These are phyloP conservation scores for Cynodonichthys magdalenae DNA, from an alignment of 2,797 vertebrate genomes.

Conservation along the genomic window DNA sequence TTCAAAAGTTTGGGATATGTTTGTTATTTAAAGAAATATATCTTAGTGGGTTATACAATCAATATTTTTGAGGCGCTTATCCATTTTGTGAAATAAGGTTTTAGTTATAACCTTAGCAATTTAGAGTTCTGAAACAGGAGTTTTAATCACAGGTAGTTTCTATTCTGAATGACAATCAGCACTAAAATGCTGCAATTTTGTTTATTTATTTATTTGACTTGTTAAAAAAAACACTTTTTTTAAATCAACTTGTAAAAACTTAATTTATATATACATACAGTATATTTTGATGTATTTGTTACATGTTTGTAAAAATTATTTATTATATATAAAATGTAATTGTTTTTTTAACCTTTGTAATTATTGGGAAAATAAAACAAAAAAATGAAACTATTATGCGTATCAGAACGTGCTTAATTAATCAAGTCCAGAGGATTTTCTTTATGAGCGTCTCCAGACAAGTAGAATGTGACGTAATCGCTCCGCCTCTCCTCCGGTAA, in stretches of 20 bases:
- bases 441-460: conserved; percentile 72
- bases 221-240: background rate
- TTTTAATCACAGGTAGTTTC: background rate
- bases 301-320: background rate
- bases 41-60: background rate
- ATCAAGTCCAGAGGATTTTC: conserved; percentile 56
- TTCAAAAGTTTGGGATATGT: too few species aligned
- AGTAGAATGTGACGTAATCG: conserved; percentile 74
- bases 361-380: too few species aligned
- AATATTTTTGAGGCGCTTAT: background rate
- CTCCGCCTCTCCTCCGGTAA: conserved; percentile 63
- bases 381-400: background rate
- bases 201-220: conserved; percentile 1
- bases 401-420: conserved; percentile 28
- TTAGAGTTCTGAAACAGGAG: background rate
- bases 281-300: background rate
- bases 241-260: background rate
- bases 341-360: background rate
- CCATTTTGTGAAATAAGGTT: background rate
- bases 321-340: background rate
- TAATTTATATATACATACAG: background rate
- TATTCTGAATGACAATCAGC: background rate
- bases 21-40: too few species aligned
- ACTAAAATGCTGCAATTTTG: background rate
- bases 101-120: background rate